phyloP scores from a whole-genome alignment of 1,140 invertebrate genomes.

The Cyclargus thomasi region DNA sequence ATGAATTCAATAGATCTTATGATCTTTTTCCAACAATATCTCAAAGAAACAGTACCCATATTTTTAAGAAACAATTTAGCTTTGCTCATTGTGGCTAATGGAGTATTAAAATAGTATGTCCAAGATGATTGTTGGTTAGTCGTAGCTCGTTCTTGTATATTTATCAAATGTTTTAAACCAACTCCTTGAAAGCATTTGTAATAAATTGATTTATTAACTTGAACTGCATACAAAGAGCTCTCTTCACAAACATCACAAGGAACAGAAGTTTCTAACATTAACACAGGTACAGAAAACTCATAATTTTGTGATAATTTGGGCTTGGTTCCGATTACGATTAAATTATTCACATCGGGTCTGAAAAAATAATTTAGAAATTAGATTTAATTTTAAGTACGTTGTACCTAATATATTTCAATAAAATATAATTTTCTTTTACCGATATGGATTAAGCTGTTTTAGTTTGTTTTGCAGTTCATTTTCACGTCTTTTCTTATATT shows the following conservation, averaged over 20 bases:
- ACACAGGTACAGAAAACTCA: conserved; percentile 15
- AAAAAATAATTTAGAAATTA: not conserved
- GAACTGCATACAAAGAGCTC: conserved; percentile 40
- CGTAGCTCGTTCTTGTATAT: conserved; percentile 43
- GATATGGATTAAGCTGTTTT: conserved; percentile 53
- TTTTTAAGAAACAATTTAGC: conserved; percentile 54
- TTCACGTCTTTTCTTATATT: conserved; percentile 47
- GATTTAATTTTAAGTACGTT: too few species aligned
- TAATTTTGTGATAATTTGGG: conserved; percentile 40
- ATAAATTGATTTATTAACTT: conserved; percentile 57
- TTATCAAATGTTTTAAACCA: conserved; percentile 29
- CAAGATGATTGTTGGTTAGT: conserved; percentile 46
- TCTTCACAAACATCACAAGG: conserved; percentile 11
- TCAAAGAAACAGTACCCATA: conserved; percentile 52
- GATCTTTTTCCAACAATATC: conserved; percentile 64
- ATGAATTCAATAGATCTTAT: conserved; percentile 44
- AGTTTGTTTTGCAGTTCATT: conserved; percentile 39
- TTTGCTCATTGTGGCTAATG: conserved; percentile 45
- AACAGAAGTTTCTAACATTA: not conserved
- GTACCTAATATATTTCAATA: not conserved
- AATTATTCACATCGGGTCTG: conserved; percentile 45
- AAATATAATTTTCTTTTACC: conserved; percentile 32
- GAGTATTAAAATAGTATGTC: conserved; percentile 63
- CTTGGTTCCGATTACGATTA: conserved; percentile 49
- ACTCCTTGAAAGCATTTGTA: conserved; percentile 34